Conservation (phyloP, 2,113 vertebrate genomes). For the Trichechus manatus region DNA sequence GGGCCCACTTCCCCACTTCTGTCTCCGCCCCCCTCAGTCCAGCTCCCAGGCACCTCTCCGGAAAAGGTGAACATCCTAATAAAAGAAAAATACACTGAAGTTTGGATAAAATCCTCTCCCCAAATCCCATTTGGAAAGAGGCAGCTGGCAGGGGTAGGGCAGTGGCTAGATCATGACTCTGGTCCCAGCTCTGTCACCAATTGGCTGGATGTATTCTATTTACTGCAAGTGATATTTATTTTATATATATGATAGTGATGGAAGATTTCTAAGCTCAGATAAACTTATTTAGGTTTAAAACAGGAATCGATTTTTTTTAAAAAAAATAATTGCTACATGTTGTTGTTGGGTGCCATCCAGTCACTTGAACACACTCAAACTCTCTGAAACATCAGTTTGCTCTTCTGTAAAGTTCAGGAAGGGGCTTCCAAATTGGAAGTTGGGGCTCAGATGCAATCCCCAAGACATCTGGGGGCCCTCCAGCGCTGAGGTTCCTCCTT, state of each 20-base stretch:
- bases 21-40: accelerated
- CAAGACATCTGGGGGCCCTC: not conserved
- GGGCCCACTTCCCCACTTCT: not conserved
- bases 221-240: not conserved
- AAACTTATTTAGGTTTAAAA: not conserved
- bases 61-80: not conserved
- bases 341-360: not conserved
- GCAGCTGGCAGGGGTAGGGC: not conserved
- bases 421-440: not conserved
- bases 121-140: not conserved
- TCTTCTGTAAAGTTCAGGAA: not conserved
- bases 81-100: not conserved
- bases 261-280: not conserved
- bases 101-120: not conserved
- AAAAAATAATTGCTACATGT: not conserved
- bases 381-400: not conserved
- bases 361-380: not conserved
- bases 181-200: not conserved
- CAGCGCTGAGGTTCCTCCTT: not conserved
- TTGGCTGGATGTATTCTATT: not conserved
- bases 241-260: not conserved
- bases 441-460: not conserved
- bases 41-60: not conserved
- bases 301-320: not conserved
- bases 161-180: not conserved